phyloP scores from a whole-genome alignment of 1,140 invertebrate species.

The Drosophila simulans region DNA sequence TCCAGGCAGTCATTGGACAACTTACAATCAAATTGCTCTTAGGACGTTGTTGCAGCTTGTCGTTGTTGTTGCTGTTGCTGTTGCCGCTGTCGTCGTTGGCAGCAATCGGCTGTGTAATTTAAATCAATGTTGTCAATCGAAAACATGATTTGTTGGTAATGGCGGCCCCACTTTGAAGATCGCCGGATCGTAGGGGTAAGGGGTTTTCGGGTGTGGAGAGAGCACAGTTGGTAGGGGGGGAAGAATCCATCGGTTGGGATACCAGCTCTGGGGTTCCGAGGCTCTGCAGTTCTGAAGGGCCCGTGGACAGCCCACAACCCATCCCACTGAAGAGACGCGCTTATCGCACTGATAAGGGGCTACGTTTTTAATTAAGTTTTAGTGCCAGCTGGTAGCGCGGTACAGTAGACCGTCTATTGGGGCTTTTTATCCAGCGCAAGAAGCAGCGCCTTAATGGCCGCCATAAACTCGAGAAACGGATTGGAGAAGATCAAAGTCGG shows the following conservation, averaged over 20 bases:
- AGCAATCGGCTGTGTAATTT: slow-evolving; percentile 82
- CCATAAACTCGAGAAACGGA: slow-evolving; percentile 30
- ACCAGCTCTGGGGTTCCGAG: slow-evolving; percentile 1
- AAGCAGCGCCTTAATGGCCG: slow-evolving; percentile 38
- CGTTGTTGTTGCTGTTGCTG: slow-evolving; percentile 52
- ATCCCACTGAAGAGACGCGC: slow-evolving; percentile 44
- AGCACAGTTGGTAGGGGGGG: neutral
- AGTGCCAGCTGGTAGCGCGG: slow-evolving; percentile 49
- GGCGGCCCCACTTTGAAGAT: slow-evolving; percentile 79
- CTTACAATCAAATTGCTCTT: slow-evolving; percentile 70
- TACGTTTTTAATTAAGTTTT: slow-evolving; percentile 80
- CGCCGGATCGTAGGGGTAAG: slow-evolving; percentile 1
- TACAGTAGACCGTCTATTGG: slow-evolving; percentile 46
- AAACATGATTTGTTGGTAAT: slow-evolving; percentile 84
- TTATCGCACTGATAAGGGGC: slow-evolving; percentile 72
- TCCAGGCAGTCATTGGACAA: slow-evolving; percentile 58
- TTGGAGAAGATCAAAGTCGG: slow-evolving; percentile 19
- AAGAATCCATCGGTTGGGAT: slow-evolving; percentile 6
- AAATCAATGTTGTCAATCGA: slow-evolving; percentile 84
- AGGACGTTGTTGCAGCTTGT: slow-evolving; percentile 52
- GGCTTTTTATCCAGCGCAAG: slow-evolving; percentile 36
- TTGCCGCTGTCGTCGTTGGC: slow-evolving; percentile 60
- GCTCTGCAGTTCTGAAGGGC: slow-evolving; percentile 21
- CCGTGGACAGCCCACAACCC: slow-evolving; percentile 21
- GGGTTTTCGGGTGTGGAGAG: slow-evolving; percentile 27